These are phyloP conservation scores for Brachypteracias leptosomus DNA, from an alignment of 2,113 vertebrate species.

Conservation along the genomic window DNA sequence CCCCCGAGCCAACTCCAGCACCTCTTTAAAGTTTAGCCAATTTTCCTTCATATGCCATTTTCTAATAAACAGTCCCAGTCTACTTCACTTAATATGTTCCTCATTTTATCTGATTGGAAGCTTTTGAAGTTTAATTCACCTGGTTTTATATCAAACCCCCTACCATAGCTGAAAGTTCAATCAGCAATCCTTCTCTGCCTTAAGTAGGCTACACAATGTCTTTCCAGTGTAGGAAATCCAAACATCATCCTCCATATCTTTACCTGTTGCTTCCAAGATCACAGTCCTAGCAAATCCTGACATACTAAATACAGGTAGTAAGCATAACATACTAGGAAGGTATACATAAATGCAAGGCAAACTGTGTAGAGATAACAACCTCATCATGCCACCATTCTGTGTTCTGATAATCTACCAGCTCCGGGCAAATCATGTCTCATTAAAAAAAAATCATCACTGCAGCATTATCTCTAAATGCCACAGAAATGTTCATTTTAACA, in stretches of 20 bases:
- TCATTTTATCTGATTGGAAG: conserved; percentile 27
- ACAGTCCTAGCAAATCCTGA: neutral
- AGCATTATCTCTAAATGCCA: neutral
- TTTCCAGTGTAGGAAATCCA: neutral
- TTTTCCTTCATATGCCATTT: conserved; percentile 55
- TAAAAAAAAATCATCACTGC: neutral
- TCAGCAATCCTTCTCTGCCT: neutral
- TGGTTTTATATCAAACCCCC: conserved; percentile 9
- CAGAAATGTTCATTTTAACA: neutral
- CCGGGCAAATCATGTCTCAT: neutral
- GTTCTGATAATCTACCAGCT: neutral
- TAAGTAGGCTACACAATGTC: neutral
- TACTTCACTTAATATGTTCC: conserved; percentile 6
- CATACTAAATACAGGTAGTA: rapidly evolving
- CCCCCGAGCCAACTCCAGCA: conserved; percentile 5
- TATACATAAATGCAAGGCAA: neutral
- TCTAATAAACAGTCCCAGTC: conserved; percentile 31
- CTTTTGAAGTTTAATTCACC: conserved; percentile 42
- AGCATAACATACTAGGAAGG: neutral
- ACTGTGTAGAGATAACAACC: neutral
- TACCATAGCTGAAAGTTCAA: neutral
- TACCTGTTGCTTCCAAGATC: neutral
- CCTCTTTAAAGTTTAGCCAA: conserved; percentile 59
- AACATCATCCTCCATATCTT: neutral
- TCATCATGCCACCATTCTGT: neutral